These are phyloP conservation scores for Tragelaphus buxtoni DNA, from an alignment of 2,113 vertebrate species.

Conservation along the genomic window DNA sequence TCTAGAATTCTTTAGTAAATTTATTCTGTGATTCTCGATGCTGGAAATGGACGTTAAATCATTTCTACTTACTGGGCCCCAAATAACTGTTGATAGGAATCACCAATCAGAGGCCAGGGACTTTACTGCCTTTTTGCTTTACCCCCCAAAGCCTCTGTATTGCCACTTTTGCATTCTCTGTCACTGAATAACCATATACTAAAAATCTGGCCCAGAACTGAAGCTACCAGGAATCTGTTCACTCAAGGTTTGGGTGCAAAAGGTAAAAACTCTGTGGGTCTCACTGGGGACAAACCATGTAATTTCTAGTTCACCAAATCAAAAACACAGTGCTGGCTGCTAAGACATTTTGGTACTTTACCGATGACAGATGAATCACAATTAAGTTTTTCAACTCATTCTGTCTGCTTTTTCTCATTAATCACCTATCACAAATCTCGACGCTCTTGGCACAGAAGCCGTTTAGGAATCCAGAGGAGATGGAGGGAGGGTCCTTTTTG, in stretches of 20 bases:
- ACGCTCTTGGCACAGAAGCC: not conserved
- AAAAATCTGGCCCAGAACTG: not conserved
- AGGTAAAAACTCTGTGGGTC: not conserved
- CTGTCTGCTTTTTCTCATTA: not conserved
- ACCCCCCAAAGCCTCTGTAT: fast-evolving
- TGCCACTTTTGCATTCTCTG: not conserved
- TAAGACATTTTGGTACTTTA: not conserved
- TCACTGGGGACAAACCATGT: not conserved
- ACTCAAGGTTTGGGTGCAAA: not conserved
- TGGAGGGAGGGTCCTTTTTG: not conserved
- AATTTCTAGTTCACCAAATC: not conserved
- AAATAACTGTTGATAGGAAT: fast-evolving
- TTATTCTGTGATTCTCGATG: not conserved
- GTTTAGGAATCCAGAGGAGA: not conserved
- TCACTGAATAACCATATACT: not conserved
- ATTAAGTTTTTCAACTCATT: not conserved
- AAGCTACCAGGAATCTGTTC: not conserved
- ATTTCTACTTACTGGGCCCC: not conserved
- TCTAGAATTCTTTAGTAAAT: not conserved
- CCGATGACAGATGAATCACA: not conserved
- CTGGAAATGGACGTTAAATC: not conserved
- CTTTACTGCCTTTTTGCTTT: no score
- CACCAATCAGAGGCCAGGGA: not conserved
- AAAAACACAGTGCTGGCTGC: not conserved
- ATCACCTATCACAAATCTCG: not conserved